These are phyloP conservation scores for Urocolius indicus DNA, from an alignment of 2,113 vertebrate genomes.

Conservation along the genomic window DNA sequence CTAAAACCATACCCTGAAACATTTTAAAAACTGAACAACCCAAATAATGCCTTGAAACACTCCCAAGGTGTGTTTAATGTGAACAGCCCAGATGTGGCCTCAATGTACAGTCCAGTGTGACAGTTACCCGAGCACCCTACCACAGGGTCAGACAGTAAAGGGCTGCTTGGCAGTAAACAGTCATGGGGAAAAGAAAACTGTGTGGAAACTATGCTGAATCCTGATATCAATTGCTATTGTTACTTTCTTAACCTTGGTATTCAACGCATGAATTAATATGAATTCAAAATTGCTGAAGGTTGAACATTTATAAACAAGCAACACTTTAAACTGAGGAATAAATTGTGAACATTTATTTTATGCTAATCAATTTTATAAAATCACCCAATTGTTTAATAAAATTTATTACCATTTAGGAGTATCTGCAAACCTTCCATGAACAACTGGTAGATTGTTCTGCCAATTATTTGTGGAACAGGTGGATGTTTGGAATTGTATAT, in stretches of 20 bases:
- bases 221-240: background rate
- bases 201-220: background rate
- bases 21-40: background rate
- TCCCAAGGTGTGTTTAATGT: background rate
- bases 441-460: background rate
- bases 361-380: background rate
- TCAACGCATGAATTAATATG: background rate
- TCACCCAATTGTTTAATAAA: background rate
- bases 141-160: background rate
- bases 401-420: background rate
- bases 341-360: background rate
- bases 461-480: background rate
- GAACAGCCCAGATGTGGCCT: background rate
- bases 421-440: background rate
- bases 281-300: background rate
- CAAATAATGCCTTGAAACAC: background rate
- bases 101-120: background rate
- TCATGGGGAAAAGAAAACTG: background rate
- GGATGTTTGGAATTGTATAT: background rate
- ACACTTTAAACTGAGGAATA: background rate
- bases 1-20: background rate
- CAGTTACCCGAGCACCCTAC: rapidly evolving
- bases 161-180: background rate
- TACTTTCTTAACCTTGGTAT: background rate
- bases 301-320: background rate